phyloP scores from a whole-genome alignment of 2,113 vertebrate genomes.

The Neodontobutis hainanensis region DNA sequence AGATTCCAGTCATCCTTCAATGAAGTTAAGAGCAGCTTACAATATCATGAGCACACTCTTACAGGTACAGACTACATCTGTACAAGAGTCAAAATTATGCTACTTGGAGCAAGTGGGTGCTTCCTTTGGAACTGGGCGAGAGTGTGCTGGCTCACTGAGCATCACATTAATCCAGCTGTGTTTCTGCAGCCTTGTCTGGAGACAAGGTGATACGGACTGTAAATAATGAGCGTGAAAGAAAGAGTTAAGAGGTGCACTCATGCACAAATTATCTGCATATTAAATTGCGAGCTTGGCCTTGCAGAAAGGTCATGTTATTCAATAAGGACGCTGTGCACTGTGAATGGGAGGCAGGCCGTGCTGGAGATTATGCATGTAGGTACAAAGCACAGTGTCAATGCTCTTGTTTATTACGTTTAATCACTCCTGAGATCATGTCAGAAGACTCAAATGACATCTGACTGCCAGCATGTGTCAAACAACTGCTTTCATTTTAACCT shows the following conservation, averaged over 20 bases:
- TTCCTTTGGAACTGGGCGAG: constrained; percentile 38
- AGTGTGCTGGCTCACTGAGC: constrained; percentile 29
- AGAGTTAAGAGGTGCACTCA: constrained; percentile 77
- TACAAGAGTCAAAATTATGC: constrained; percentile 41
- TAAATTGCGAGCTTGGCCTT: constrained; percentile 72
- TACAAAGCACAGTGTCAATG: constrained; percentile 61
- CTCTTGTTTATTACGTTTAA: constrained; percentile 72
- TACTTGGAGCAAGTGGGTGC: constrained; percentile 31
- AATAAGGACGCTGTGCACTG: constrained; percentile 70
- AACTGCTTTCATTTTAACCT: constrained; percentile 49
- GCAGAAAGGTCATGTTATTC: constrained; percentile 78
- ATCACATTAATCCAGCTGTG: constrained; percentile 57
- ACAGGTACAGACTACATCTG: constrained; percentile 10
- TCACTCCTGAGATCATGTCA: constrained; percentile 67
- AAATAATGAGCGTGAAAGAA: constrained; percentile 79
- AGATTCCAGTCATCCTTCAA: constrained; percentile 39
- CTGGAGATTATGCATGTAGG: constrained; percentile 61
- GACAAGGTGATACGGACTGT: constrained; percentile 75
- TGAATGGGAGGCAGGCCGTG: constrained; percentile 53
- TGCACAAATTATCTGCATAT: constrained; percentile 74
- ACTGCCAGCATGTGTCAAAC: constrained; percentile 58
- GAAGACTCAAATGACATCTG: constrained; percentile 63
- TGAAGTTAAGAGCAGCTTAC: constrained; percentile 17
- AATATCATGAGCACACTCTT: constrained; percentile 43
- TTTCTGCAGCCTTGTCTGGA: constrained; percentile 63